phyloP scores from a whole-genome alignment of 2,797 vertebrate genomes.

The Periparus ater region DNA sequence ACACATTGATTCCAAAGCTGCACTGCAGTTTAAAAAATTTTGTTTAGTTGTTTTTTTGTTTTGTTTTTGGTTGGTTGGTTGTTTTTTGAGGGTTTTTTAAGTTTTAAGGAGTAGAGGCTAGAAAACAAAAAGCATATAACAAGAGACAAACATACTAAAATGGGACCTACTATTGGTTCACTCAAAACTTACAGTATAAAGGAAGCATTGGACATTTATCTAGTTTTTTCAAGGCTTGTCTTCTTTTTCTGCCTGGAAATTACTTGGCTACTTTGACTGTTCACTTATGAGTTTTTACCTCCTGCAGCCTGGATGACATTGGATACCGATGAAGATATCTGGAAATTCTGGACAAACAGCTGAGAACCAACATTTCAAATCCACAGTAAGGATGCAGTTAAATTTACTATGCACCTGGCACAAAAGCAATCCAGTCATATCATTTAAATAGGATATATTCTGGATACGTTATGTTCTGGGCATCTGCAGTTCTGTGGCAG shows the following conservation, averaged over 20 bases:
- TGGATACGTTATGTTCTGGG: not conserved
- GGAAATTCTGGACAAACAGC: not conserved
- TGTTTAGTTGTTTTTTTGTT: not conserved
- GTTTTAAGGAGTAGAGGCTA: not conserved
- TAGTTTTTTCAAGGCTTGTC: not conserved
- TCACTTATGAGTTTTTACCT: not conserved
- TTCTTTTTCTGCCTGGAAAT: not conserved
- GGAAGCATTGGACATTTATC: not conserved
- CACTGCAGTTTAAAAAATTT: not conserved
- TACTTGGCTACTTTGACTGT: not conserved
- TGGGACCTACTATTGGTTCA: not conserved
- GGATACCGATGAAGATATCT: not conserved
- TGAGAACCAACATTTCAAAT: not conserved
- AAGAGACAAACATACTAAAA: not conserved
- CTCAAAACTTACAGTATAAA: not conserved
- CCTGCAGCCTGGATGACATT: not conserved
- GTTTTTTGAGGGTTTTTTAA: not conserved
- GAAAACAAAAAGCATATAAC: not conserved
- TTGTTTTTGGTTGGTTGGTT: not conserved
- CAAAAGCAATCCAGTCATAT: not conserved
- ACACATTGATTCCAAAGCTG: not conserved
- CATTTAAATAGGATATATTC: not conserved
- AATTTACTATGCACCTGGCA: not conserved
- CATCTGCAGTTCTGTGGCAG: not conserved
- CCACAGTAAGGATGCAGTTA: not conserved